These are phyloP conservation scores for Synergus laeviventris DNA, from an alignment of 2,888 invertebrate species.

Conservation along the genomic window DNA sequence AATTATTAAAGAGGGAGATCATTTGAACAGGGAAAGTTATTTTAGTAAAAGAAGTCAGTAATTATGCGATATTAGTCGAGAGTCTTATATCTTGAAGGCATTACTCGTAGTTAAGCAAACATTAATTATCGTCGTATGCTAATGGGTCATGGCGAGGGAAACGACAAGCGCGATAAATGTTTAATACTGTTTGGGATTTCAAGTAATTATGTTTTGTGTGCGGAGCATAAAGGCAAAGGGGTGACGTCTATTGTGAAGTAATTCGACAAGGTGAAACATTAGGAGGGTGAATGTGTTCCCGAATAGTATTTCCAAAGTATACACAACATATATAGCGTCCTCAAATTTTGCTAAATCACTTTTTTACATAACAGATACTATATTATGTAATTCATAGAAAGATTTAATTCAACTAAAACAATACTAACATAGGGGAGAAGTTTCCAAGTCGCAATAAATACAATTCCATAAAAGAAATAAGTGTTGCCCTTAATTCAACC, in stretches of 20 bases:
- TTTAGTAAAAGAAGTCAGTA: slow-evolving; percentile 13
- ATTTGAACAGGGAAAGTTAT: not conserved
- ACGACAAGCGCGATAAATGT: slow-evolving; percentile 64
- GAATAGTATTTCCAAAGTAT: slow-evolving; percentile 46
- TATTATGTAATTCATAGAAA: slow-evolving; percentile 27
- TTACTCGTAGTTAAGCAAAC: slow-evolving; percentile 53
- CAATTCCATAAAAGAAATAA: not conserved
- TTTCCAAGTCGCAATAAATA: not conserved
- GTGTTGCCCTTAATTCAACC: not conserved
- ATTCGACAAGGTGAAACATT: slow-evolving; percentile 63
- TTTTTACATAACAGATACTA: slow-evolving; percentile 18
- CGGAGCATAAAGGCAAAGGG: slow-evolving; percentile 50
- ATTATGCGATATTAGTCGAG: slow-evolving; percentile 37
- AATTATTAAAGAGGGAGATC: not conserved
- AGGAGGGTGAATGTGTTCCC: slow-evolving; percentile 52
- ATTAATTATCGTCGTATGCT: slow-evolving; percentile 64
- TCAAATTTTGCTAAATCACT: not conserved
- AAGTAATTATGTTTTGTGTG: slow-evolving; percentile 70
- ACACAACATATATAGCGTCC: not conserved
- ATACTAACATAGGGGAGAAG: too few species aligned
- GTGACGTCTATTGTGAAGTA: slow-evolving; percentile 62
- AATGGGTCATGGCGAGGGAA: slow-evolving; percentile 58
- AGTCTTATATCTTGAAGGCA: slow-evolving; percentile 2
- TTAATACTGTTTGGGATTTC: slow-evolving; percentile 71
- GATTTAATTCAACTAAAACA: not conserved